These are phyloP conservation scores for Camponotus vicinus DNA, from an alignment of 1,140 invertebrate species.

Conservation along the genomic window DNA sequence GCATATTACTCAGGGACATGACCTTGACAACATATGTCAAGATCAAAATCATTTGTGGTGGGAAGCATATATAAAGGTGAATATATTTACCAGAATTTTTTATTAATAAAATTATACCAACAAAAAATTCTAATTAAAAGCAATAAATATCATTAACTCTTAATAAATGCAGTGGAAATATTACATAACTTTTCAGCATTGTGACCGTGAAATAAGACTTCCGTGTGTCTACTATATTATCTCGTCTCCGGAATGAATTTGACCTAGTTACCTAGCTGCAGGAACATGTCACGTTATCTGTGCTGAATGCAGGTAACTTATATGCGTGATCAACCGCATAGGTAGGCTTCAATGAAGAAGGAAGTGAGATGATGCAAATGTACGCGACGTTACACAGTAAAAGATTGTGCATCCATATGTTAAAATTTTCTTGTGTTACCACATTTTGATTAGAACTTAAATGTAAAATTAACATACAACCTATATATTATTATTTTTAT, in stretches of 20 bases:
- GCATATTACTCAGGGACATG: no score
- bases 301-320: slow-evolving; percentile 51
- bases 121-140: background rate
- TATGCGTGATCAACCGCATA: slow-evolving; percentile 41
- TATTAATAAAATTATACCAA: background rate
- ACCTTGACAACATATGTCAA: no score
- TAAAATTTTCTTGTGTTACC: no score
- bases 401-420: no score
- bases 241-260: slow-evolving; percentile 56
- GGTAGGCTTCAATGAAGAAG: slow-evolving; percentile 11
- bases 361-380: slow-evolving; percentile 25
- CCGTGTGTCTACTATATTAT: background rate
- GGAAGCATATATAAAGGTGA: no score
- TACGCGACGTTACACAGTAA: background rate
- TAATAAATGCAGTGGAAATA: background rate
- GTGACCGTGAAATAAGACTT: slow-evolving; percentile 13
- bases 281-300: slow-evolving; percentile 60
- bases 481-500: no score
- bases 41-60: no score
- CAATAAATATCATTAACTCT: background rate
- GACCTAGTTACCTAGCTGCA: slow-evolving; percentile 63
- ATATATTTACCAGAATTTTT: no score
- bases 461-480: no score
- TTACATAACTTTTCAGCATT: background rate
- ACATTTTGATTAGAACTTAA: no score